A percentile compares a stretch with the other conserved stretches of the same genome.
Conservation (phyloP, 2,113 vertebrate species). For the Brachypteracias leptosomus region DNA sequence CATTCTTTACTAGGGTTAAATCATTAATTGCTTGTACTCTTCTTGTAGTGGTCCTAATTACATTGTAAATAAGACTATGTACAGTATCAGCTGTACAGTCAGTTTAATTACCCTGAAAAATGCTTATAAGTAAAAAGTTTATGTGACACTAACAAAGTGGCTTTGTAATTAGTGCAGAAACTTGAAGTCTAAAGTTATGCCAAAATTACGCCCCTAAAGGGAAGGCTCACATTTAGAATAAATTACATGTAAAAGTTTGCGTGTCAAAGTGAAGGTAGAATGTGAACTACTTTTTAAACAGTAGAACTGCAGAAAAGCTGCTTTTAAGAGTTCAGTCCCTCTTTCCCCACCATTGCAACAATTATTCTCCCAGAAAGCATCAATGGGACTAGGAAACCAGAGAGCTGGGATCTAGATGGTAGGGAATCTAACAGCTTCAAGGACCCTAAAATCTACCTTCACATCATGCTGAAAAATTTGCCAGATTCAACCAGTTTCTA, state of each 20-base stretch:
- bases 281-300: not conserved
- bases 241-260: not conserved
- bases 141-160: not conserved
- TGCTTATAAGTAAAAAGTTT: not conserved
- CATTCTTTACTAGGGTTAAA: not conserved
- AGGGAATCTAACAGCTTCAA: not conserved
- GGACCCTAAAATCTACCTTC: not conserved
- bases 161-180: not conserved
- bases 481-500: not conserved
- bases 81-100: not conserved
- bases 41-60: not conserved
- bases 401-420: not conserved
- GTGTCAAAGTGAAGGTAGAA: not conserved
- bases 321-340: not conserved
- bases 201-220: not conserved
- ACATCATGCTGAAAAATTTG: not conserved
- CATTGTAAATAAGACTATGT: not conserved
- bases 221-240: not conserved
- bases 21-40: not conserved
- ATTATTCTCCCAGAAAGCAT: not conserved
- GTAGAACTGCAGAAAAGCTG: not conserved
- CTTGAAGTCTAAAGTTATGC: not conserved
- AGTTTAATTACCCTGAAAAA: slow-evolving; percentile 3
- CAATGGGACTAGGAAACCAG: not conserved
- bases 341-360: not conserved